Evolutionary conservation across 2,888 invertebrate species (phyloP), one percentile per base, ranked within the genome.

Genomic region (Eremobia ochroleuca): DNA sequence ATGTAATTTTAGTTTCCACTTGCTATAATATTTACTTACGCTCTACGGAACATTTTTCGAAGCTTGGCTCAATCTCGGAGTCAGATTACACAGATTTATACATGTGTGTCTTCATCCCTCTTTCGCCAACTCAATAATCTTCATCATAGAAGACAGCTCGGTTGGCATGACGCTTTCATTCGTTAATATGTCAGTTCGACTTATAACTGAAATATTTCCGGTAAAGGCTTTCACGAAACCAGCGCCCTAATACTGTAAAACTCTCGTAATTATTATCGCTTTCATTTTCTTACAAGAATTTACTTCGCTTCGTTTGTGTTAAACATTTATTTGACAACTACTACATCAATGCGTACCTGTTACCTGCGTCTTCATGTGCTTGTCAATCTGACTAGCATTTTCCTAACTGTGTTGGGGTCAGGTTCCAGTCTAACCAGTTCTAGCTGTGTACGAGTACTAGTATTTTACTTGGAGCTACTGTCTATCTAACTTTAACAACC

Each of bases 71-170:
- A 81, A 76, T 77, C 65, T 61, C 31, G 15, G 55, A 43, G 69
- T 69, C 55, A 68, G 72, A 77, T 82, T 59, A 82, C 68, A 77
- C n/a, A 43, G 55, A 65, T 43, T 43, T 34, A 40, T 25, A 34
- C 21, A 66, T 78, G 70, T 62, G n/a, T 40, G 31, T 70, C 34
- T 73, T 59, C 40, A 78, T 82, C 71, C 69, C 61, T 73, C 52
- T 59, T 81, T 61, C 46, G 13, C 59, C 34, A 46, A 34, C 59
- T 78, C 81, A 82, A 78, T 82, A 78, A 81, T 73, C 82, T 55
- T 78, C 69, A 78, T 82, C 83, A 73, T 69, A 73, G 49, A 62
- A 82, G 83, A 82, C 81, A 78, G 78, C 55, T 58, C 40, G 61
- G 37, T 62, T 58, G 64, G 75, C 71, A 49, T 74, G 58, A 79